Conservation (phyloP, 2,113 vertebrate genomes). For the Petroica traversi region DNA sequence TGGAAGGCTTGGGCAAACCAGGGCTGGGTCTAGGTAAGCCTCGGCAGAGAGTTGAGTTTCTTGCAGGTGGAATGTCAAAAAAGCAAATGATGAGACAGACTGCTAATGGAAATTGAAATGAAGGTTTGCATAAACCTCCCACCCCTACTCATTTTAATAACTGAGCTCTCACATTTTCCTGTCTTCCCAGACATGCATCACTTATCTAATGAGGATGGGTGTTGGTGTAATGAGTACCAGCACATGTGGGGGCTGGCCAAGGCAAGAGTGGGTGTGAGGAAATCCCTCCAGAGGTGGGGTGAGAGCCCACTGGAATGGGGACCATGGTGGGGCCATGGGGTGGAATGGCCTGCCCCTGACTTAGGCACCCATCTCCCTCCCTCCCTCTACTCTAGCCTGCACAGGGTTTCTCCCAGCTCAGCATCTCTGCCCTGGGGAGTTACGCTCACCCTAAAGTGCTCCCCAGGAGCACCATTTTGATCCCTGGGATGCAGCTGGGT, state of each 20-base stretch:
- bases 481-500: too few relatives aligned
- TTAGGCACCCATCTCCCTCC: not conserved
- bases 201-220: not conserved
- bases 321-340: accelerated
- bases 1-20: not conserved
- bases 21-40: not conserved
- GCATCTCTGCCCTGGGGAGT: not conserved
- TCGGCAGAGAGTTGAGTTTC: not conserved
- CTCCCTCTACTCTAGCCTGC: not conserved
- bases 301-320: not conserved
- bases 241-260: accelerated
- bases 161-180: not conserved
- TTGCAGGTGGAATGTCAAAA: not conserved
- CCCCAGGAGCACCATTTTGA: not conserved
- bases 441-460: not conserved
- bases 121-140: not conserved
- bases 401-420: not conserved
- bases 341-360: accelerated
- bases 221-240: not conserved
- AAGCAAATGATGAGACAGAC: not conserved
- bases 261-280: not conserved
- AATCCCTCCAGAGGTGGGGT: not conserved
- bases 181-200: not conserved
- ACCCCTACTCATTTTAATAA: not conserved
- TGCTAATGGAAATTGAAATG: not conserved